phyloP scores from a whole-genome alignment of 2,113 vertebrate species.

The Heloderma charlesbogerti region DNA sequence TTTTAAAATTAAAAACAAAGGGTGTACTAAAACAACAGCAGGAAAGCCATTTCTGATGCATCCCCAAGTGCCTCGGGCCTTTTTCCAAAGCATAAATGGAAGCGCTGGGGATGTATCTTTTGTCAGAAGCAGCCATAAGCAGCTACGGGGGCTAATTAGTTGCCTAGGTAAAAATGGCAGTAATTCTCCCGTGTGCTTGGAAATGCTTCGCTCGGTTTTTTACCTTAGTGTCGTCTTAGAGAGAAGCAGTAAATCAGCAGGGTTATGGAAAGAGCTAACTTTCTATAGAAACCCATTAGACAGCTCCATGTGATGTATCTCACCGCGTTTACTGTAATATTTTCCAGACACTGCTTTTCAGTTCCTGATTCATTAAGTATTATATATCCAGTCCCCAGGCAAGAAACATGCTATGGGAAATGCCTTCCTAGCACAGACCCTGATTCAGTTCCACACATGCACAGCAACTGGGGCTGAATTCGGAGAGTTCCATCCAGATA shows the following conservation, averaged over 20 bases:
- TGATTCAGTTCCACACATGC: not conserved
- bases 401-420: constrained; percentile 7
- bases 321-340: constrained; percentile 55
- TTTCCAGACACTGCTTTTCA: constrained; percentile 48
- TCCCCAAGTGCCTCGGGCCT: constrained; percentile 47
- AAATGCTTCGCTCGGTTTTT: constrained; percentile 81
- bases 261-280: constrained; percentile 79
- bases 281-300: constrained; percentile 56
- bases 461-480: not conserved
- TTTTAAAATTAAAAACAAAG: constrained; percentile 54
- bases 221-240: constrained; percentile 65
- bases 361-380: constrained; percentile 34
- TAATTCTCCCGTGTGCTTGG: constrained; percentile 76
- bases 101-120: constrained; percentile 53
- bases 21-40: constrained; percentile 55
- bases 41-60: constrained; percentile 50
- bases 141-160: constrained; percentile 75
- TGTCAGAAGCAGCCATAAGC: constrained; percentile 74
- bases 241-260: constrained; percentile 78
- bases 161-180: constrained; percentile 76
- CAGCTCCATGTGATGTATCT: constrained; percentile 43
- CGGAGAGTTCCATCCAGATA: no score
- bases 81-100: constrained; percentile 70
- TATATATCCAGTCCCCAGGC: constrained; percentile 11
- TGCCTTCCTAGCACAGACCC: not conserved